Conservation (phyloP, 1,140 invertebrate species). For the Camponotus floridanus region DNA sequence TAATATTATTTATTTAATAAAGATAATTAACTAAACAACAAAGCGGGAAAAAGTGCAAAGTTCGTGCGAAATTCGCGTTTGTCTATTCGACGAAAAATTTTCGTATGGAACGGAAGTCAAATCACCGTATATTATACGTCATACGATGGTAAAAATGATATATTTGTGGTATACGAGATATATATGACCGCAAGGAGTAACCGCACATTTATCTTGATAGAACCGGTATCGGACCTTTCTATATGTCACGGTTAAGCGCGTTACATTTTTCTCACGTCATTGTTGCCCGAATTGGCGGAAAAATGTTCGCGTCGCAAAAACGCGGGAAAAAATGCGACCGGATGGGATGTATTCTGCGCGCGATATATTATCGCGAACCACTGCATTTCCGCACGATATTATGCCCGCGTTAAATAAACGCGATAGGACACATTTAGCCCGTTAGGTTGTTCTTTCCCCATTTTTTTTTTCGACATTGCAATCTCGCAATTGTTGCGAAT, state of each 20-base stretch:
- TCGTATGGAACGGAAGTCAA: not conserved
- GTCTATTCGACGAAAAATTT: conserved; percentile 9
- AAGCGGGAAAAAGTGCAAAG: not conserved
- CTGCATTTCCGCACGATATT: conserved; percentile 3
- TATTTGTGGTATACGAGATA: conserved; percentile 38
- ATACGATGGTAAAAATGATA: conserved; percentile 43
- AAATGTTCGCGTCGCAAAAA: conserved; percentile 29
- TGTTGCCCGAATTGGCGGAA: conserved; percentile 52
- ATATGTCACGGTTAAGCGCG: conserved; percentile 52
- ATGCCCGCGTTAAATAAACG: not conserved
- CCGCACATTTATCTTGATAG: conserved; percentile 51
- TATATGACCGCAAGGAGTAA: conserved; percentile 38
- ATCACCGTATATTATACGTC: conserved; percentile 3
- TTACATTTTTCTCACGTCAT: conserved; percentile 54
- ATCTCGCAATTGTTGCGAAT: not conserved
- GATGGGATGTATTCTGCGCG: too few species aligned
- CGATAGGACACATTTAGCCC: conserved; percentile 4
- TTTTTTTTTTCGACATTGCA: too few species aligned
- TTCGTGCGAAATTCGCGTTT: not conserved
- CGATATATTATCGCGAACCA: conserved; percentile 10
- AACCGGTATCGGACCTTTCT: conserved; percentile 49
- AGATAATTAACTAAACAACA: not conserved
- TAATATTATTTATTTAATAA: not conserved
- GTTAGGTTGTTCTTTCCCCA: too few species aligned
- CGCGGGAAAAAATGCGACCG: conserved; percentile 3